These are phyloP conservation scores for Sogatella furcifera DNA, from an alignment of 1,140 invertebrate species.

Conservation along the genomic window DNA sequence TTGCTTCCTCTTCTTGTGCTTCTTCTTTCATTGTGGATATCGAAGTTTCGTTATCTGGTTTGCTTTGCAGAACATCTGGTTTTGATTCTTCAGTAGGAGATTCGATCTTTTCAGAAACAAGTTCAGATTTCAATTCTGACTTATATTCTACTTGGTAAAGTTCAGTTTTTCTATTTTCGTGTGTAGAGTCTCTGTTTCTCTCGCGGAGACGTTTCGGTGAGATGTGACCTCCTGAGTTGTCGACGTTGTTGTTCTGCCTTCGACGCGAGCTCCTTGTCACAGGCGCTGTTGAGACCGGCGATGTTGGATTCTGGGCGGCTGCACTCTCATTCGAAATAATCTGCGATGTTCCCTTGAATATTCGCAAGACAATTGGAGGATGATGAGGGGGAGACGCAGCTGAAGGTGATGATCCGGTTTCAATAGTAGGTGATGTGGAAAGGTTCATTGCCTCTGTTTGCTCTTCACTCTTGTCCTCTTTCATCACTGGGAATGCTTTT, in stretches of 20 bases:
- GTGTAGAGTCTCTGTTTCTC: slow-evolving; percentile 4
- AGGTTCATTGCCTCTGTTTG: slow-evolving; percentile 31
- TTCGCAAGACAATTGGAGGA: slow-evolving; percentile 54
- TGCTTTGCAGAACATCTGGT: background rate
- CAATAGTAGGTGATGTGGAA: slow-evolving; percentile 18
- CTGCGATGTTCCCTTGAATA: slow-evolving; percentile 48
- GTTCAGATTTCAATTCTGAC: background rate
- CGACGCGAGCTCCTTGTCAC: slow-evolving; percentile 13
- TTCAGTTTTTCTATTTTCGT: background rate
- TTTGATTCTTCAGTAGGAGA: slow-evolving; percentile 22
- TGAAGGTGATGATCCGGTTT: slow-evolving; percentile 12
- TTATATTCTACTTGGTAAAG: background rate
- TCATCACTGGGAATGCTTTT: slow-evolving; percentile 9
- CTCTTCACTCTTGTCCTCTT: slow-evolving; percentile 18
- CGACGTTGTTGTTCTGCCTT: slow-evolving; percentile 18
- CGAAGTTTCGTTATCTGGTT: background rate
- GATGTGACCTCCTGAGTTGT: background rate
- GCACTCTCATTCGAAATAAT: slow-evolving; percentile 26
- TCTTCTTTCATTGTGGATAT: slow-evolving; percentile 17
- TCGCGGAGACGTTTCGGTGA: slow-evolving; percentile 12
- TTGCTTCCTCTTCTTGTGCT: slow-evolving; percentile 26
- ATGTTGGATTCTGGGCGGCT: slow-evolving; percentile 31
- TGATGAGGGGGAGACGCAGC: slow-evolving; percentile 33
- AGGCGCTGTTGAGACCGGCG: background rate
- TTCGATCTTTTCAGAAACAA: slow-evolving; percentile 27